Evolutionary conservation across 2,113 vertebrate species (phyloP).

Genomic region (Monopterus albus): DNA sequence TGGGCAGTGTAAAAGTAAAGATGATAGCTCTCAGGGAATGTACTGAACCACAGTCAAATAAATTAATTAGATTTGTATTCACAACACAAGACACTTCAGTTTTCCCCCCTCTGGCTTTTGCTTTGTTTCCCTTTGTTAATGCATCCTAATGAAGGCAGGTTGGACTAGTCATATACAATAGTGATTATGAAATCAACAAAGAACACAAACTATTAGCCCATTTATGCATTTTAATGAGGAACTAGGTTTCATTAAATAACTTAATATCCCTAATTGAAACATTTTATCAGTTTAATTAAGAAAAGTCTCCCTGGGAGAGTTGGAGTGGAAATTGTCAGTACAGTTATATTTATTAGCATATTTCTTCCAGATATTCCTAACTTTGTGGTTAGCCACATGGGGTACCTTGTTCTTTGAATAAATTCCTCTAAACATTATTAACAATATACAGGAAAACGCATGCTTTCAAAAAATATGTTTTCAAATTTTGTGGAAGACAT

Average conservation of each 20-base stretch:
- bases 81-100: too few relatives aligned
- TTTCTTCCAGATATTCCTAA: constrained; percentile 22
- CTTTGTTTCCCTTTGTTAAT: not conserved
- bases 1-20: too few relatives aligned
- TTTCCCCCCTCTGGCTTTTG: not conserved
- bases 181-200: not conserved
- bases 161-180: not conserved
- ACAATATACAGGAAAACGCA: not conserved
- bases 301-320: not conserved
- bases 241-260: constrained; percentile 14
- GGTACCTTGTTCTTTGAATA: not conserved
- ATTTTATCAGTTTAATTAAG: constrained; percentile 19
- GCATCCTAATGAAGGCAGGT: not conserved
- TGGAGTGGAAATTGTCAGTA: constrained; percentile 1
- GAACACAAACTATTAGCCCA: constrained; percentile 7
- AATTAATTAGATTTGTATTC: too few relatives aligned
- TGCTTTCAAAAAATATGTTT: too few relatives aligned
- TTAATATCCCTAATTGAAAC: constrained; percentile 32
- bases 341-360: constrained; percentile 26
- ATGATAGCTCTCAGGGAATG: too few relatives aligned
- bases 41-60: too few relatives aligned
- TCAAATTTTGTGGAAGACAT: not conserved
- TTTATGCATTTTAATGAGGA: constrained; percentile 18
- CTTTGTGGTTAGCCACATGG: not conserved
- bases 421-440: not conserved